These are phyloP conservation scores for Neodiprion fabricii DNA, from an alignment of 1,140 invertebrate species.

Conservation along the genomic window DNA sequence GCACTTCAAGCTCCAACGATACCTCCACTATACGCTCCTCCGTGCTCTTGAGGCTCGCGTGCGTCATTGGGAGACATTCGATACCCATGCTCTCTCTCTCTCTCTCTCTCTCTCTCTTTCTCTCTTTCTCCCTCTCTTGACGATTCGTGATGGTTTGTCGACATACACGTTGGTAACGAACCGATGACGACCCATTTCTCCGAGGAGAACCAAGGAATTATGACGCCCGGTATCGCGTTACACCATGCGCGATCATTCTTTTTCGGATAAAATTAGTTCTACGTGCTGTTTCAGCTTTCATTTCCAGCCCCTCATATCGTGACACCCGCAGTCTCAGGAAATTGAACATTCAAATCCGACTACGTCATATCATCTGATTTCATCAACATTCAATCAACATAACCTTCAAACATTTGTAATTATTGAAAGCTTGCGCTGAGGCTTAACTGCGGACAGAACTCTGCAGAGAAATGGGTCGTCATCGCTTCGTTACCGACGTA, in stretches of 20 bases:
- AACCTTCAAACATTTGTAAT: too few relatives aligned
- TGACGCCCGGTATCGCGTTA: not conserved
- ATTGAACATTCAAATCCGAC: too few relatives aligned
- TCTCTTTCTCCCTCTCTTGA: not conserved
- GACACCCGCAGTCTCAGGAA: too few relatives aligned
- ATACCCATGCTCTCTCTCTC: conserved; percentile 4
- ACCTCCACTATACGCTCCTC: not conserved
- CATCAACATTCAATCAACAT: too few relatives aligned
- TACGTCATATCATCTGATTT: too few relatives aligned
- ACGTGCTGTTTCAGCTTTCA: not conserved
- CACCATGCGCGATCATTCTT: not conserved
- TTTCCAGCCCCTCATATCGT: too few relatives aligned
- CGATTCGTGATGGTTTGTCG: not conserved
- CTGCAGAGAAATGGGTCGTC: too few relatives aligned
- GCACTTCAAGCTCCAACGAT: too few relatives aligned
- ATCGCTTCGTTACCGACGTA: too few relatives aligned
- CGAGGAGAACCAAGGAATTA: not conserved
- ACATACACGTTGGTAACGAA: not conserved
- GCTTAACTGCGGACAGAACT: too few relatives aligned
- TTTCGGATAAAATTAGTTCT: not conserved
- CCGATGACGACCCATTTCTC: not conserved
- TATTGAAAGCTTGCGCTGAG: too few relatives aligned
- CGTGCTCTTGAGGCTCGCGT: not conserved
- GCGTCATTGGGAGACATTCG: not conserved
- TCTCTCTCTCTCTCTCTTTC: not conserved